Percentiles rank a stretch among this genome's conserved stretches.
Evolutionary conservation across 2,113 vertebrate genomes (phyloP).

Genomic region (Coreoperca whiteheadi): DNA sequence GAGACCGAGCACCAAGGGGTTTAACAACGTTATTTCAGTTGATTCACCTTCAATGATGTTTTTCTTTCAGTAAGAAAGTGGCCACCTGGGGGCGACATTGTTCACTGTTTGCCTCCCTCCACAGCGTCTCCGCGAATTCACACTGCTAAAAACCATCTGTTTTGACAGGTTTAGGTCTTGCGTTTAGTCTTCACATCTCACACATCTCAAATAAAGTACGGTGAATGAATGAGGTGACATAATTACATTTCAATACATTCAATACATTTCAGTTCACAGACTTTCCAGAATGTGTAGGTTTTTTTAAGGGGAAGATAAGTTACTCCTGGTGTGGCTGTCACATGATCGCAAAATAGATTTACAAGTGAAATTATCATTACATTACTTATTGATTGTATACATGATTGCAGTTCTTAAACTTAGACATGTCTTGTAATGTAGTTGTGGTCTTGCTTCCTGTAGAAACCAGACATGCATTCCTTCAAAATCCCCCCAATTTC

Average conservation of each 20-base stretch:
- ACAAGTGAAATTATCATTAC: background rate
- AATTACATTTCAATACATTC: background rate
- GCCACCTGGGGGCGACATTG: conserved; percentile 71
- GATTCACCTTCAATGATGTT: background rate
- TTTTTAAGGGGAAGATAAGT: background rate
- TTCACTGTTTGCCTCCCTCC: conserved; percentile 29
- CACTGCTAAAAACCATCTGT: background rate
- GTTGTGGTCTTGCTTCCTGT: background rate
- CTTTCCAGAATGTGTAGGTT: background rate
- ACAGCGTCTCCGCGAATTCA: background rate
- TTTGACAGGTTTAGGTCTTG: background rate
- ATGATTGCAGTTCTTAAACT: background rate
- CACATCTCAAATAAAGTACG: background rate
- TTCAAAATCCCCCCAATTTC: conserved; percentile 12
- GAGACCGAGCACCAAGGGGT: background rate
- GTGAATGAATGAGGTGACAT: background rate
- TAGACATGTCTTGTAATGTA: background rate
- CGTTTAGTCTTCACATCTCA: background rate
- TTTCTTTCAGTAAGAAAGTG: background rate
- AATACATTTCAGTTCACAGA: background rate
- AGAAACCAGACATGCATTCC: conserved; percentile 7
- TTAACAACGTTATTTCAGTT: background rate
- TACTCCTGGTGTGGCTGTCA: background rate
- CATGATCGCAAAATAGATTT: background rate
- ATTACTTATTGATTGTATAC: background rate